Evolutionary conservation across 2,888 invertebrate genomes (phyloP), one percentile per base, ranked within the genome.

Genomic region (Syrphus vitripennis): DNA sequence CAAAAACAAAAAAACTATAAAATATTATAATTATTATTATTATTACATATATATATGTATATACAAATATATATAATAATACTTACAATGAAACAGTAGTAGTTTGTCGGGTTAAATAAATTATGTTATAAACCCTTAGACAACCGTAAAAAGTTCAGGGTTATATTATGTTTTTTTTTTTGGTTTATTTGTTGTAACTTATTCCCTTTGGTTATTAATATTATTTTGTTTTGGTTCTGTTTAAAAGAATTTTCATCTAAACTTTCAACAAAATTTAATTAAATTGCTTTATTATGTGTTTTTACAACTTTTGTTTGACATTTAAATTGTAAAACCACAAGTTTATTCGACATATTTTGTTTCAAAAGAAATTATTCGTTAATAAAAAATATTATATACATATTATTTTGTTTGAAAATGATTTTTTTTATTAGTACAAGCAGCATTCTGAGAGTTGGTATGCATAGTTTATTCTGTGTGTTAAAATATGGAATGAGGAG

Each of bases 111-210:
- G 65, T 50, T 31, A n/a, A 34, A 50, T 34, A 67, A 50, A 24
- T 67, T 37, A 29, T 67, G 67, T 48, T 67, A 26, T 34, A n/a
- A 45, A 42, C 65, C 19, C 14, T 29, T 12, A 45, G 42, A 50
- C n/a, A 29, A 50, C 21, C 45, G n/a, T 34, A 67, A 67, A 50
- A 67, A 50, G 34, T 67, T 67, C 50, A 50, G 34, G 50, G 67
- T 50, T 59, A 59, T 14, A 37, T 7, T 34, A 10, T 37, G 21
- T 21, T 59, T 55, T 29, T n/a, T 53, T 42, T 21, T n/a, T 34
- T 50, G n/a, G 34, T 65, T 65, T 45, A 65, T 12, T 65, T 67
- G 50, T 67, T 67, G 24, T 50, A 67, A 67, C 37, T 50, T 31
- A 50, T 48, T 48, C 1, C 21, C 1, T 42, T 65, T 48, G 31